Evolutionary conservation across 2,888 invertebrate genomes (phyloP), one percentile per base, ranked within the genome.

Genomic region (Hyposoter didymator): DNA sequence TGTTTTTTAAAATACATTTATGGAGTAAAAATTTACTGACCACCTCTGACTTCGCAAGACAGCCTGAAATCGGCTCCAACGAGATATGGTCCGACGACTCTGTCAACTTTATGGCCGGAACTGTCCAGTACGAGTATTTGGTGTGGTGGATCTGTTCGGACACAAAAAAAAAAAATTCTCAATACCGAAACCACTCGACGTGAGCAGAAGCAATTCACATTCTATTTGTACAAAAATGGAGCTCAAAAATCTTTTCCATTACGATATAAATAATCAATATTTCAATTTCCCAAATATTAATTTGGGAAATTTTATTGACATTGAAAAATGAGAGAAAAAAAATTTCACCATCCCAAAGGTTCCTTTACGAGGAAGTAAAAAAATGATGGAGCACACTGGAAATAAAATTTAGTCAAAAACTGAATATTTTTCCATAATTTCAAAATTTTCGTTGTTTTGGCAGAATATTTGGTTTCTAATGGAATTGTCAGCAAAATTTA

Each of bases 21-120:
- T 39, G 39, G 8, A 39, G 1, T 39, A 8, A 28, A 14, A 67
- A 75, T 32, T 28, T n/a, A 74, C 92, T 93, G 92, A 95, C 95
- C 95, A 91, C 95, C 95, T 85, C 94, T 92, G 67, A 95, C 95
- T 93, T 95, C 95, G 89, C 95, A 95, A 52, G 94, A 94, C 70
- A 95, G 91, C 64, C 92, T 91, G 69, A 95, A 92, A 84, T 94
- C 94, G 45, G 93, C 90, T 17, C 94, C 95, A 85, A 95, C 94
- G 81, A 94, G 92, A 84, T 94, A 94, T 6, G 95, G 95, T 35
- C 95, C 95, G 62, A 94, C 94, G 59, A 90, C 88, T 10, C 82
- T 89, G 45, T 92, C 91, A 47, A 93, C 90, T 91, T 97, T 96
- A 17, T 89, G 90, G 52, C 94, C 94, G 10, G 94, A 94, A 88